Base-by-base conservation (phyloP, 2,113 vertebrate species). In the Nipponia nippon region DNA sequence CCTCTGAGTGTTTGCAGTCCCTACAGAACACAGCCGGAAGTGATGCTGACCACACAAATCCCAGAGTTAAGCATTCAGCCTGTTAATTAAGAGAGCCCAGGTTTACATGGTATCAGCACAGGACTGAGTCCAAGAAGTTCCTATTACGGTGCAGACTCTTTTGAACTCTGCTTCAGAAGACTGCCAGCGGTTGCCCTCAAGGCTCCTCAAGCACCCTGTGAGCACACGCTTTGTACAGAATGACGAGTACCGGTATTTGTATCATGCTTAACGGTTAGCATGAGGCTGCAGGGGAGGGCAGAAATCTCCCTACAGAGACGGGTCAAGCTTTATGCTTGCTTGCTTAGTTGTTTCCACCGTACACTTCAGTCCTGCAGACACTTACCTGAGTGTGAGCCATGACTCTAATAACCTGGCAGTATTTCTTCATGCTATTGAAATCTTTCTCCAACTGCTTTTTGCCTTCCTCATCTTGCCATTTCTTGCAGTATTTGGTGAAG, bases 361-460 rank as follows among this genome's bases (percentile, higher is more conserved):
- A 82, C 7, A 38, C 7, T 4, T 11, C 23, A 84, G 44, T 36
- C 26, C 63, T 8, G 18, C 3, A 63, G 66, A 6, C 9, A 62
- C 99, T 93, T 40, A 99, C 99, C 99, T 99, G 99, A 16, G 99
- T 99, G 98, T 99, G 99, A 59, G 99, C 98, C 26, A 99, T 98
- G 95, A 99, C 96, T 9, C 99, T 99, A 98, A 99, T 97, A 96
- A 99, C 98, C 97, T 99, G 99, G 98, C 99, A 99, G 97, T 99
- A 99, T 82, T 99, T 99, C 98, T 99, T 99, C 99, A 99, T 99
- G 97, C 99, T 97, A 58, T 76, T 97, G 86, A 99, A 99, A 98
- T 99, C 99, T 91, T 99, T 99, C 97, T 99, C 99, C 98, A 99
- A 96, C 97, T 99, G 99, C 91, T 99, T 99, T 98, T 99, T 99